Evolutionary conservation across 2,113 vertebrate species (phyloP).

Genomic region (Zosterops japonicus): DNA sequence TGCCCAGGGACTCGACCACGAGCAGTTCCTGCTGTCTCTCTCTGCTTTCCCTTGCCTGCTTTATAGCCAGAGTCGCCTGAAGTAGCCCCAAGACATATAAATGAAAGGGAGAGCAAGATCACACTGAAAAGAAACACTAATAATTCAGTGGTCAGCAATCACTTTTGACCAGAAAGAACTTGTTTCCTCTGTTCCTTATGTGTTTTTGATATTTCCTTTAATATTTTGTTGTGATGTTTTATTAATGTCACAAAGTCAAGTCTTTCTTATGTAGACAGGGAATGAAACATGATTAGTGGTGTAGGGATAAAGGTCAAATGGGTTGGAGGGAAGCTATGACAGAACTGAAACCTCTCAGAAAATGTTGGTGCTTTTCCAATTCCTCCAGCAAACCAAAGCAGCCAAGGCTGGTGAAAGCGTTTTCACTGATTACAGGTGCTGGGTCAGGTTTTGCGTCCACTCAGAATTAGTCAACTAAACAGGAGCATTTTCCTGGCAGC

Average conservation of each 20-base stretch:
- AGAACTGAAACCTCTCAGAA: not conserved
- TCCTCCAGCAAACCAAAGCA: not conserved
- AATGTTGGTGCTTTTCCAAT: not conserved
- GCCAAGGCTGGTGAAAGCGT: fast-evolving
- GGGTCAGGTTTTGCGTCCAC: not conserved
- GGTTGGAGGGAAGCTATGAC: not conserved
- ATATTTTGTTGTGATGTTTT: not conserved
- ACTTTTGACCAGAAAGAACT: not conserved
- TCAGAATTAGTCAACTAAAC: not conserved
- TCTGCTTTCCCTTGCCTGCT: not conserved
- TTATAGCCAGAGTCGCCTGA: not conserved
- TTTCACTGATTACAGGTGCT: not conserved
- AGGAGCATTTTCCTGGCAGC: not conserved
- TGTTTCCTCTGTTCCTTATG: not conserved
- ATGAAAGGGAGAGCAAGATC: not conserved
- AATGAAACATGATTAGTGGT: not conserved
- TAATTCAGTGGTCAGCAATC: not conserved
- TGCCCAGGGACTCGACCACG: fast-evolving
- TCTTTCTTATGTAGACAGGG: not conserved
- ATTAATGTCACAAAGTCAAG: not conserved
- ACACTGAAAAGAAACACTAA: not conserved
- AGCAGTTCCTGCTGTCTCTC: not conserved
- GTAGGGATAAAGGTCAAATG: not conserved
- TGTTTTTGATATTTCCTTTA: not conserved
- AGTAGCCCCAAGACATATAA: not conserved